Base-by-base conservation (phyloP, 2,888 invertebrate species). In the Apodemia mormo region DNA sequence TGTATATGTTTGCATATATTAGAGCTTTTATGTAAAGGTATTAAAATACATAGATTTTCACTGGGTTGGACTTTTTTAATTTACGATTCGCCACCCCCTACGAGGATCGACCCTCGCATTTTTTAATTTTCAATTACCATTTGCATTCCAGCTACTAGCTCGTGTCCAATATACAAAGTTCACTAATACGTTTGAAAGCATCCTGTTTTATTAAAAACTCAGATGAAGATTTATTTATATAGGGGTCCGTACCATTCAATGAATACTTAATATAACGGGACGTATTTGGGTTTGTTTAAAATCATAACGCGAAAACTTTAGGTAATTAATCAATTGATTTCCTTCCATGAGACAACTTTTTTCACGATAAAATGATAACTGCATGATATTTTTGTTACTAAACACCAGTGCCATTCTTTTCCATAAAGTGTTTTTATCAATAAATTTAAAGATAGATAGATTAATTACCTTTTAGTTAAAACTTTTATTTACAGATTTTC, bases 101-200 rank as follows among this genome's bases (percentile, higher is more conserved):
- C 75, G 84, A 79, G 84, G 81, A 76, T 79, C 87, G 86, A 89
- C 91, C 92, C 91, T 90, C 90, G 86, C 86, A 81, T 88, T 91
- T 82, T 91, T 90, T 88, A 89, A 92, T 91, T 92, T 92, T 92
- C 92, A 90, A 91, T 92, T 92, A 91, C 86, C 89, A 90, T 92
- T 92, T 90, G 89, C 88, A 92, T 93, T 90, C 90, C 87, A 74
- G 74, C 84, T 82, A 84, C 87, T 88, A 85, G 83, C 80, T 80
- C 75, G 78, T 77, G 75, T 80, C 79, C 83, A 78, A 81, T 82
- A 76, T 78, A 76, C 71, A 68, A 77, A 77, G 73, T 72, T 76
- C 73, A 70, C 54, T 65, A 68, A 71, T 68, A 71, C 69, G 66
- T 73, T 71, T 71, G 69, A 73, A 75, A 75, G 75, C 64, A 65